Conservation (phyloP, 92 coral and sea anemone genomes). For the Palythoa caribaeorum region DNA sequence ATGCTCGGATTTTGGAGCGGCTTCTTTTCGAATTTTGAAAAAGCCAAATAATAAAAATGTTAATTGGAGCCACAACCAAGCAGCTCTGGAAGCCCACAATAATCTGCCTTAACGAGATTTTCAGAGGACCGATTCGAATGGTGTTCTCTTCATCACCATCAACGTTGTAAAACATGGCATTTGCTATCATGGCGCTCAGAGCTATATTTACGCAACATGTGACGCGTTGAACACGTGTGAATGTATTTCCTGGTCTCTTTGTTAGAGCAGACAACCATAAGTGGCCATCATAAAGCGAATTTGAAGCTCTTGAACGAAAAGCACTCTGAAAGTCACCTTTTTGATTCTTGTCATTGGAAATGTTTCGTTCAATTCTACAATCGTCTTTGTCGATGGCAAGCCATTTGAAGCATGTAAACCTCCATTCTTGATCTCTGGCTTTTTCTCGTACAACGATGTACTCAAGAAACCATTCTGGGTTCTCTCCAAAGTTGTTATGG, state of each 20-base stretch:
- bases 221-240: constrained; percentile 72
- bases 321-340: constrained; percentile 10
- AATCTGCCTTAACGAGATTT: constrained; percentile 55
- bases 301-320: constrained; percentile 42
- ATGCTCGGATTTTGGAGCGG: background rate
- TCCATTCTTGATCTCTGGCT: constrained; percentile 52
- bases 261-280: constrained; percentile 67
- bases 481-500: constrained; percentile 60
- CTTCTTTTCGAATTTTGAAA: background rate
- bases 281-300: constrained; percentile 62
- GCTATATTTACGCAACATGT: constrained; percentile 63
- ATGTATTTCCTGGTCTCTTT: constrained; percentile 46
- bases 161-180: constrained; percentile 69
- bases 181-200: constrained; percentile 65
- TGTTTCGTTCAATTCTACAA: constrained; percentile 42
- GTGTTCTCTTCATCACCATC: constrained; percentile 40
- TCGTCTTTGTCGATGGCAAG: constrained; percentile 66
- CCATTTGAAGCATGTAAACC: constrained; percentile 61
- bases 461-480: constrained; percentile 71
- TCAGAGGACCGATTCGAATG: constrained; percentile 62
- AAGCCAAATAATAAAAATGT: constrained; percentile 47
- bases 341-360: background rate
- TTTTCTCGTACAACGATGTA: constrained; percentile 48
- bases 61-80: constrained; percentile 66
- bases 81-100: constrained; percentile 70